Evolutionary conservation across 2,888 invertebrate species (phyloP), one percentile per base, ranked within the genome.

Genomic region (Tinea semifulvella): DNA sequence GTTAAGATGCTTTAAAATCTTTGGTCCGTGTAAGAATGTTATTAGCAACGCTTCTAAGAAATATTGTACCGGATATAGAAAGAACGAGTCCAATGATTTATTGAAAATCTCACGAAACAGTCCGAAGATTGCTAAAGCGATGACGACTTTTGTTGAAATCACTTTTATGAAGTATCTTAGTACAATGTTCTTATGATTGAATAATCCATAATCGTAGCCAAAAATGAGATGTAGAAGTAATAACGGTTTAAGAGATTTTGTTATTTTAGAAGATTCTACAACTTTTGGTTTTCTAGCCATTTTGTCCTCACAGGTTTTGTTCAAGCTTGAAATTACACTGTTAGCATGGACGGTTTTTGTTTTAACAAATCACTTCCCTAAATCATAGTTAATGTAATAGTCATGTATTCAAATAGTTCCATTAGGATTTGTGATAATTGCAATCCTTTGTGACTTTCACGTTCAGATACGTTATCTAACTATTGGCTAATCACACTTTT

Each of bases 41-140:
- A 22, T 22, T 3, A 40, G 7, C 8, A 40, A 19, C 5, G 40
- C 19, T 40, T 40, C 40, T 7, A 40, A 22, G 6, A 20, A 20
- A 13, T 40, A 40, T 40, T 40, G 40, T 13, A 40, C 22, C 4
- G 40, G 40, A 40, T 40, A 40, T 22, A 40, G 8, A n/a, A 40
- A 20, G 22, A 22, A 40, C 8, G 22, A 22, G 22, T 20, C 40
- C 2, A 40, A 22, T 2, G 10, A n/a, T 11, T 22, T 14, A 20
- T 40, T 20, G 4, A 19, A 17, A 22, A 40, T 6, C 13, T 40
- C 40, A 17, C 18, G 16, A 20, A n/a, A 22, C 14, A 40, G 13
- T 8, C 20, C 22, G 11, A 22, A 13, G 8, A 13, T 10, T 5
- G 22, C 4, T 22, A 40, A 22, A 11, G 14, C 13, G 2, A 40